Evolutionary conservation across 2,888 invertebrate species (phyloP).

Genomic region (Tridacna crocea): DNA sequence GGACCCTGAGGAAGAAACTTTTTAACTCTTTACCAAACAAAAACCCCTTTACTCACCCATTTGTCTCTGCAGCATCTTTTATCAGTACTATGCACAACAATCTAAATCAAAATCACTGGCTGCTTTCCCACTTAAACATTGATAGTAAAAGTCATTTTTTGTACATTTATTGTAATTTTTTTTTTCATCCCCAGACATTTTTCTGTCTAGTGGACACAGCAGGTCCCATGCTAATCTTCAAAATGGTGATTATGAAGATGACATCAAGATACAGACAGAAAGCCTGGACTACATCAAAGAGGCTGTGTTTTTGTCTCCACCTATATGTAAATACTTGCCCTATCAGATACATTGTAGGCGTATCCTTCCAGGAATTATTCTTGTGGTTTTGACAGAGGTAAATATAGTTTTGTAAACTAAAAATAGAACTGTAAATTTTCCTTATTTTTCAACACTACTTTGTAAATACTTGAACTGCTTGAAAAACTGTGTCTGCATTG

Average conservation of each 20-base stretch:
- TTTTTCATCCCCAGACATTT: background rate
- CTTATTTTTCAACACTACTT: too few species aligned
- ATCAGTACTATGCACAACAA: too few species aligned
- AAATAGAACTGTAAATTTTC: too few species aligned
- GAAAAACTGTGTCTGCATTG: too few species aligned
- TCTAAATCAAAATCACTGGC: too few species aligned
- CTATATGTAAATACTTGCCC: slow-evolving; percentile 87
- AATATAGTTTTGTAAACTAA: background rate
- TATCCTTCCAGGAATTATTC: slow-evolving; percentile 87
- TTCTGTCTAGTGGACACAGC: slow-evolving; percentile 35
- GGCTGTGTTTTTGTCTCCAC: slow-evolving; percentile 72
- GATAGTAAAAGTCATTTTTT: too few species aligned
- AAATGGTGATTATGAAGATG: slow-evolving; percentile 20
- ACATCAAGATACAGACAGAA: slow-evolving; percentile 22
- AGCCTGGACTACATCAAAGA: slow-evolving; percentile 62
- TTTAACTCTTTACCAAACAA: background rate
- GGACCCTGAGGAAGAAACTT: too few species aligned
- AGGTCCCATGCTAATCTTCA: slow-evolving; percentile 37
- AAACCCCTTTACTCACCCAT: background rate
- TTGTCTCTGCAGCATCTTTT: too few species aligned
- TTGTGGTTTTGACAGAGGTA: slow-evolving; percentile 84
- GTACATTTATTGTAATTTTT: too few species aligned
- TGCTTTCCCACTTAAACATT: too few species aligned
- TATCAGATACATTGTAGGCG: slow-evolving; percentile 89
- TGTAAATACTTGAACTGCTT: too few species aligned